phyloP scores from a whole-genome alignment of 2,797 vertebrate genomes.

The Petrocephalus schoutedeni region DNA sequence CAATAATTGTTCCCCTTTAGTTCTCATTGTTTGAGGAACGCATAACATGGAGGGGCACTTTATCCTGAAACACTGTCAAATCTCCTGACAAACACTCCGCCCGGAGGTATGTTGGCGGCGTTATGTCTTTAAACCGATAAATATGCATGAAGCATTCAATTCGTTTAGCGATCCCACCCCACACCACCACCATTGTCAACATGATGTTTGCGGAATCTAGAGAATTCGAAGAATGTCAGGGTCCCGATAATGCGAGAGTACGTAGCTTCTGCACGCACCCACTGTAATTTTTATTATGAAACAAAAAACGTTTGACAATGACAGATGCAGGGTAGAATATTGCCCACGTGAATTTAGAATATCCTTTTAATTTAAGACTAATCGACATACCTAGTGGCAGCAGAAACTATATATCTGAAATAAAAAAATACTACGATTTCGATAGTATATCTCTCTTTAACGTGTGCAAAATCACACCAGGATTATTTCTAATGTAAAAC shows the following conservation, averaged over 20 bases:
- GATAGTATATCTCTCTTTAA: not conserved
- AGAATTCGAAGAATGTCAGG: not conserved
- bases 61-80: not conserved
- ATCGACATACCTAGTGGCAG: not conserved
- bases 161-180: not conserved
- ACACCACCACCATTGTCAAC: not conserved
- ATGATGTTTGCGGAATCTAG: not conserved
- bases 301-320: not conserved
- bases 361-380: not conserved
- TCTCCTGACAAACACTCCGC: not conserved
- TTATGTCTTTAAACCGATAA: not conserved
- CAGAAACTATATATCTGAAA: not conserved
- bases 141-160: constrained; percentile 2
- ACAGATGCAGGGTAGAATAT: not conserved
- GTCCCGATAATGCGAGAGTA: not conserved
- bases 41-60: not conserved
- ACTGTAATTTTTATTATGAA: not conserved
- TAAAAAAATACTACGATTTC: not conserved
- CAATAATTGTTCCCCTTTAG: not conserved
- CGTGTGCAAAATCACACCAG: not conserved
- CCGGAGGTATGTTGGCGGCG: not conserved
- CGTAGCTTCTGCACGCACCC: not conserved
- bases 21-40: not conserved
- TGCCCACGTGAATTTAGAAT: not conserved
- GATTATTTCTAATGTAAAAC: not conserved